These are phyloP conservation scores for Oreochromis niloticus DNA, from an alignment of 2,113 vertebrate genomes.

Conservation along the genomic window DNA sequence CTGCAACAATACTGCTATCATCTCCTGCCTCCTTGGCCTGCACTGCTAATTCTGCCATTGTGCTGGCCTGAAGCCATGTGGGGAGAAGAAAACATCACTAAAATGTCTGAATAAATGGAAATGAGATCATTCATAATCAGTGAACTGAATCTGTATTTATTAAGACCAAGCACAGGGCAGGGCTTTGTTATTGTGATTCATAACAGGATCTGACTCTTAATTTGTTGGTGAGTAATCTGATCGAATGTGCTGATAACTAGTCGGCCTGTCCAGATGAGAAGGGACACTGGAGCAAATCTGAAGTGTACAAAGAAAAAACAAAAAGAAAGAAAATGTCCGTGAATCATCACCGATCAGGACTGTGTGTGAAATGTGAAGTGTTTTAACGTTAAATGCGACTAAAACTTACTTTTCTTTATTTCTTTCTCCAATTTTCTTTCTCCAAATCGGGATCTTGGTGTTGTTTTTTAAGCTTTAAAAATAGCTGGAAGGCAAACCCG, in stretches of 20 bases:
- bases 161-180: background rate
- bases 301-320: background rate
- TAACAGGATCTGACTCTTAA: constrained; percentile 15
- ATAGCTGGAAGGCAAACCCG: background rate
- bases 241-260: background rate
- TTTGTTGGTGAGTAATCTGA: constrained; percentile 12
- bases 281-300: background rate
- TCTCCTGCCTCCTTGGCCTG: background rate
- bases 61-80: background rate
- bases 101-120: constrained; percentile 2
- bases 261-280: background rate
- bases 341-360: background rate
- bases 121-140: constrained; percentile 20
- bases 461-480: background rate
- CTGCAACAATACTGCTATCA: background rate
- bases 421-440: background rate
- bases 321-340: background rate
- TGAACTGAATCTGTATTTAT: background rate
- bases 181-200: background rate
- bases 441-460: background rate
- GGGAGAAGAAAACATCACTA: background rate
- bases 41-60: background rate
- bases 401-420: background rate
- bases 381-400: background rate
- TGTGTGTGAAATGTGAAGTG: background rate